Evolutionary conservation across 2,113 vertebrate genomes (phyloP).

Genomic region (Cyphomyrus plagiostoma): DNA sequence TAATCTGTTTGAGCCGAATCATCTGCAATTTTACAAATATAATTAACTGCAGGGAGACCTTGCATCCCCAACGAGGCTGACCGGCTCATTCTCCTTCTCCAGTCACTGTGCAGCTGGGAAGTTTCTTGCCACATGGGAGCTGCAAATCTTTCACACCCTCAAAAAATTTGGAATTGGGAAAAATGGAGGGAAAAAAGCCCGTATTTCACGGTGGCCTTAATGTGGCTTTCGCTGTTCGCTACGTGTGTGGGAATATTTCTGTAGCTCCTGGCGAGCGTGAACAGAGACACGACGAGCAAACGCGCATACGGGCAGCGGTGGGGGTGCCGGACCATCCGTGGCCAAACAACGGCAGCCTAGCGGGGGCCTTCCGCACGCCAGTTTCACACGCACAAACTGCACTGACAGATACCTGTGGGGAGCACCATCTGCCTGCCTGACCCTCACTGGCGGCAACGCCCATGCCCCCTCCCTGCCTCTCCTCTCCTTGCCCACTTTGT

Average conservation of each 20-base stretch:
- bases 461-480: not conserved
- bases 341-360: not conserved
- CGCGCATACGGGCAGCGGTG: not conserved
- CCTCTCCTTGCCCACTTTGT: not conserved
- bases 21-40: not conserved
- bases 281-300: not conserved
- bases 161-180: not conserved
- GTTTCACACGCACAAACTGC: not conserved
- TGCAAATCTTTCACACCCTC: not conserved
- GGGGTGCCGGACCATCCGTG: not conserved
- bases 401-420: not conserved
- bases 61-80: not conserved
- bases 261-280: not conserved
- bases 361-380: not conserved
- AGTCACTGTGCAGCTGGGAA: slow-evolving; percentile 5
- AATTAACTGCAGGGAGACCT: not conserved
- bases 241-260: not conserved
- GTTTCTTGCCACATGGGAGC: not conserved
- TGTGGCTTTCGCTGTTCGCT: not conserved
- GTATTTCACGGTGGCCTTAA: not conserved
- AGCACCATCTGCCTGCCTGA: not conserved
- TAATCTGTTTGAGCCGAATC: not conserved
- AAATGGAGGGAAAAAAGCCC: not conserved
- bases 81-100: not conserved
- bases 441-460: not conserved